Evolutionary conservation across 1,140 invertebrate genomes (phyloP).

Genomic region (Copidosoma floridanum): DNA sequence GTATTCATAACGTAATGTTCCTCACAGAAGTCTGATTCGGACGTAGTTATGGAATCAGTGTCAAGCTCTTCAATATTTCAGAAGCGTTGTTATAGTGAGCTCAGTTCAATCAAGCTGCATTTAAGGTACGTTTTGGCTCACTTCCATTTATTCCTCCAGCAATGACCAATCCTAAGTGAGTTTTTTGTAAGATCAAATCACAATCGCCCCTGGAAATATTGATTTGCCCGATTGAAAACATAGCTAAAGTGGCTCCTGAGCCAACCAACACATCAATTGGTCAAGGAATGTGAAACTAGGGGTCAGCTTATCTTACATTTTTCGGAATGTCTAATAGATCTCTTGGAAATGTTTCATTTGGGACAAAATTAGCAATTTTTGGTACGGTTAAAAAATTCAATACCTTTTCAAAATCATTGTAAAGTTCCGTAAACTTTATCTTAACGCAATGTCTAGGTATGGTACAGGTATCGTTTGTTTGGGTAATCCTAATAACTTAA

Average conservation of each 20-base stretch:
- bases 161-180: constrained; percentile 20
- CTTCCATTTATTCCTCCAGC: constrained; percentile 5
- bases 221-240: constrained; percentile 12
- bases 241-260: neutral
- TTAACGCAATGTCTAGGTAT: too few species aligned
- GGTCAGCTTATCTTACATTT: constrained; percentile 25
- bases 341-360: constrained; percentile 18
- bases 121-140: too few species aligned
- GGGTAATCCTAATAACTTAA: constrained; percentile 14
- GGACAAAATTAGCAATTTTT: constrained; percentile 18
- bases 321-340: constrained; percentile 18
- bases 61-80: too few species aligned
- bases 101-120: too few species aligned
- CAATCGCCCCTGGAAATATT: neutral
- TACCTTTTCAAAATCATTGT: constrained; percentile 20
- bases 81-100: too few species aligned
- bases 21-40: too few species aligned
- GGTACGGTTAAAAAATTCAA: constrained; percentile 18
- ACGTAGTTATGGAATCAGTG: too few species aligned
- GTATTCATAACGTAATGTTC: too few species aligned
- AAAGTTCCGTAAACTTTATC: constrained; percentile 7
- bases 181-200: constrained; percentile 21
- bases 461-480: constrained; percentile 8
- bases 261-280: constrained; percentile 21
- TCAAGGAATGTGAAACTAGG: constrained; percentile 21